These are phyloP conservation scores for Carassius carassius DNA, from an alignment of 2,113 vertebrate genomes.

Conservation along the genomic window DNA sequence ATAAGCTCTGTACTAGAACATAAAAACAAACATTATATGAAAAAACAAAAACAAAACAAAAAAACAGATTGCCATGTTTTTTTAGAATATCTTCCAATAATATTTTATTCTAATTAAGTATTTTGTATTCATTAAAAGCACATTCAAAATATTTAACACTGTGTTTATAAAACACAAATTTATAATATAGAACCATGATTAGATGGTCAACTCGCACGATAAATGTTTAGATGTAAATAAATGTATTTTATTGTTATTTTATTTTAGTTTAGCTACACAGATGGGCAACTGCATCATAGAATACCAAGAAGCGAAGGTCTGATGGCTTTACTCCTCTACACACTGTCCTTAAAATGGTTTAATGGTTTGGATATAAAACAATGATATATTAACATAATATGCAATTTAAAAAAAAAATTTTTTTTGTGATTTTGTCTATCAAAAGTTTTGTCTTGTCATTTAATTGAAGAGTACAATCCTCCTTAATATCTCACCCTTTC, in stretches of 20 bases:
- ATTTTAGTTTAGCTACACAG: conserved; percentile 48
- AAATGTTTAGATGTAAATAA: not conserved
- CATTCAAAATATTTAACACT: not conserved
- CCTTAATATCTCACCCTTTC: not conserved
- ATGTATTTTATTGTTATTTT: not conserved
- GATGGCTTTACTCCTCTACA: not conserved
- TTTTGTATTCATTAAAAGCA: not conserved
- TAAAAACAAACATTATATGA: not conserved
- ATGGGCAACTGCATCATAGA: conserved; percentile 38
- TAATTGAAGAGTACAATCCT: not conserved
- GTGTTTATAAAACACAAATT: not conserved
- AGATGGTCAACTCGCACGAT: not conserved
- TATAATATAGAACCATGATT: not conserved
- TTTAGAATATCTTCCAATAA: not conserved
- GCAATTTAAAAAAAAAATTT: too few species aligned
- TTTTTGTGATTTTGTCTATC: not conserved
- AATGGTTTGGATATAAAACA: conserved; percentile 48
- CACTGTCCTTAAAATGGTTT: not conserved
- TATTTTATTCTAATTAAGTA: not conserved
- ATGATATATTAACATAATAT: not conserved
- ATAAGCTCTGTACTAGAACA: not conserved
- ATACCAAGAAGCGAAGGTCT: conserved; percentile 52
- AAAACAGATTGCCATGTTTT: not conserved
- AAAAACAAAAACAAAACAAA: too few species aligned
- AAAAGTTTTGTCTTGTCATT: not conserved